Base-by-base conservation (phyloP, 2,888 invertebrate species). In the Agelastica alni region DNA sequence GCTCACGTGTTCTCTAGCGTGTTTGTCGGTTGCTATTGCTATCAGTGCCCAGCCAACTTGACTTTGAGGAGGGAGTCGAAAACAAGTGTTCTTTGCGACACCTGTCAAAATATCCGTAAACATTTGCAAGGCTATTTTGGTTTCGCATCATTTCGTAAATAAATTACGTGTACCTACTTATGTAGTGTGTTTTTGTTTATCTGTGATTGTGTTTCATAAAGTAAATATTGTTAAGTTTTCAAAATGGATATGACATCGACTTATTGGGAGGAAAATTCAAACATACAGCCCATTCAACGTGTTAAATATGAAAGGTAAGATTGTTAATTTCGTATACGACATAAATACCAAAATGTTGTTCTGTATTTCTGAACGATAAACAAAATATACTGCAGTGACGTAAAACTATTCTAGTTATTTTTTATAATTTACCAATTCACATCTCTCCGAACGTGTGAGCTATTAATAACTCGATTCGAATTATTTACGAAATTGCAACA, bases 301-400 rank as follows among this genome's bases (percentile, higher is more conserved):
- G 78, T 81, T 37, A 81, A 81, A 69, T 81, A 78, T 68, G 81
- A 81, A 69, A 80, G 80, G 81, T 81, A 70, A 75, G 77, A 36
- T 14, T 10, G 9, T 9, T 2, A n/a, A n/a, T n/a, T n/a, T n/a
- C n/a, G n/a, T n/a, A n/a, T n/a, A n/a, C n/a, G n/a, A n/a, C n/a
- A n/a, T n/a, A n/a, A n/a, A n/a, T n/a, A n/a, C n/a, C n/a, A n/a
- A n/a, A n/a, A n/a, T n/a, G n/a, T n/a, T n/a, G n/a, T n/a, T n/a
- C n/a, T 32, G 5, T 49, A 37, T 31, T 10, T 49, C 18, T 43
- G 17, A 39, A 32, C 45, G 10, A 42, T 36, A 34, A 46, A 53
- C 31, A 41, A 51, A 36, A 18, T 47, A 54, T 45, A 36, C 42
- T 44, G 14, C 18, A 36, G 39, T 59, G 58, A 59, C 58, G 58